phyloP scores from a whole-genome alignment of 2,888 invertebrate species.

The Lumbricus terrestris region DNA sequence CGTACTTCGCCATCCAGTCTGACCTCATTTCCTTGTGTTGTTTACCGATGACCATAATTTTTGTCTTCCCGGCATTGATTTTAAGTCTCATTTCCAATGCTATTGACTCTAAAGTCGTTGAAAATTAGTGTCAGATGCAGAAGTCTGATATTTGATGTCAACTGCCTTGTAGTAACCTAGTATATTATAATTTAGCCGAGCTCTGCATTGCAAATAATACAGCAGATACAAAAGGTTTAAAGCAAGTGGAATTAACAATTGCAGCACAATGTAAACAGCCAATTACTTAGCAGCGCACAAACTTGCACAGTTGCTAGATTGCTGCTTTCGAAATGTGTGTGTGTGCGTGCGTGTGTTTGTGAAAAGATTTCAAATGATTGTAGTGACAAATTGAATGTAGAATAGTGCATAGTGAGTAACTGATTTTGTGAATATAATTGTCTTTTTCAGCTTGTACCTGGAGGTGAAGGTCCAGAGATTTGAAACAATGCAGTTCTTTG shows the following conservation, averaged over 20 bases:
- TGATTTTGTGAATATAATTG: neutral
- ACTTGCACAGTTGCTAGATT: neutral
- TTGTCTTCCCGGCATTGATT: no score
- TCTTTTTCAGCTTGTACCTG: slow-evolving; percentile 38
- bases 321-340: neutral
- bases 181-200: neutral
- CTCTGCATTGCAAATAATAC: neutral
- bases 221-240: neutral
- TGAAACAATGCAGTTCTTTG: neutral
- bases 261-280: neutral
- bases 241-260: neutral
- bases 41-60: no score
- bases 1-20: no score
- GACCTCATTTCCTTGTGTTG: no score
- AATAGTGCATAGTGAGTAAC: neutral
- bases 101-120: no score
- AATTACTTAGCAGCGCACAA: no score
- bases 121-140: no score
- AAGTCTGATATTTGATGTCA: no score
- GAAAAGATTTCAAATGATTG: neutral
- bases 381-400: neutral
- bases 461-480: slow-evolving; percentile 39
- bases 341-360: neutral
- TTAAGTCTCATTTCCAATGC: no score
- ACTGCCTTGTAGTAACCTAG: neutral